Conservation (phyloP, 2,797 vertebrate species). For the Poecilia wingei region DNA sequence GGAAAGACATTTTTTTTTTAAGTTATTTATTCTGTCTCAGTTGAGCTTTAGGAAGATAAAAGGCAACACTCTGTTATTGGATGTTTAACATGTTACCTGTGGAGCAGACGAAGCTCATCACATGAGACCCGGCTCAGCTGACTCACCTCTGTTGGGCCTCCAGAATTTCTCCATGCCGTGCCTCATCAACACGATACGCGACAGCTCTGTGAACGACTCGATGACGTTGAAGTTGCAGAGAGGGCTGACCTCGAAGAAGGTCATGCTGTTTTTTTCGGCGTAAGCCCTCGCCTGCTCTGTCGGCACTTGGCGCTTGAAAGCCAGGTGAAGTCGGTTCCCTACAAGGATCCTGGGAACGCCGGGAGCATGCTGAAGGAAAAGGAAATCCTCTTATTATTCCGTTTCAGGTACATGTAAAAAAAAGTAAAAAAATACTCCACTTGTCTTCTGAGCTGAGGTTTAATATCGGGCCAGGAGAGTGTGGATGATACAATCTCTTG, state of each 20-base stretch:
- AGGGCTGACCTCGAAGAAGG: constrained; percentile 98
- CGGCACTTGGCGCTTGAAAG: constrained; percentile 96
- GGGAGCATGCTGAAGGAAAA: constrained; percentile 89
- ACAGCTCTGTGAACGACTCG: constrained; percentile 97
- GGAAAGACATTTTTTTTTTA: background rate
- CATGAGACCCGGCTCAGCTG: background rate
- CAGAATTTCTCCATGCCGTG: constrained; percentile 99
- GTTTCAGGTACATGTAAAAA: background rate
- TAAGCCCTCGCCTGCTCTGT: constrained; percentile 96
- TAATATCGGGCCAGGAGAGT: background rate
- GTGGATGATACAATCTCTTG: background rate
- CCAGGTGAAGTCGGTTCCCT: constrained; percentile 94
- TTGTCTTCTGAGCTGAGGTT: background rate
- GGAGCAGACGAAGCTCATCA: background rate
- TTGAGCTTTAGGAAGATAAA: background rate
- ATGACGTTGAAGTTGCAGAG: constrained; percentile 99
- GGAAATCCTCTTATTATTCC: background rate
- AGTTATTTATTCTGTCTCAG: background rate
- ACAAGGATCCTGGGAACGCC: constrained; percentile 97
- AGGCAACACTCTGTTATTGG: background rate
- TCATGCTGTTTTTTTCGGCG: constrained; percentile 98
- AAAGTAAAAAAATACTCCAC: background rate
- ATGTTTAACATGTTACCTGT: background rate
- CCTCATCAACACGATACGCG: constrained; percentile 97
- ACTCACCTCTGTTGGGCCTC: constrained; percentile 94